Percentiles rank a stretch among this genome's conserved stretches.
phyloP scores from a whole-genome alignment of 2,888 invertebrate genomes.

The Oasisia sp. region DNA sequence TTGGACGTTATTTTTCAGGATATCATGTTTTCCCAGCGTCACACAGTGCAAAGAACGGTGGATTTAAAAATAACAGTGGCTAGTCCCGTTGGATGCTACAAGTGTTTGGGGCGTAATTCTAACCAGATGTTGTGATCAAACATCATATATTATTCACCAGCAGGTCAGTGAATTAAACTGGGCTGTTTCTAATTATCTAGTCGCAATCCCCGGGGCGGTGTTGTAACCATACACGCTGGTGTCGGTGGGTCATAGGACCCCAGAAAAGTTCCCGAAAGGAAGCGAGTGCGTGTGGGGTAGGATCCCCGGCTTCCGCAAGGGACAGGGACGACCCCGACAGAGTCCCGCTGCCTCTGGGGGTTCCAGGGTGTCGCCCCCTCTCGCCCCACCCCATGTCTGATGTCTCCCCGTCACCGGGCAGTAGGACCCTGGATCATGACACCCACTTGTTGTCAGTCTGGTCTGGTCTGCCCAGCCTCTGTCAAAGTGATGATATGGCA shows the following conservation, averaged over 20 bases:
- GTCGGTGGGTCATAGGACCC: background rate
- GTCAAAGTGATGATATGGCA: background rate
- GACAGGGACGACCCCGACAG: background rate
- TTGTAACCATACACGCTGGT: background rate
- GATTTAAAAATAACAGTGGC: slow-evolving; percentile 1
- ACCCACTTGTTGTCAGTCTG: background rate
- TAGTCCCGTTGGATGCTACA: background rate
- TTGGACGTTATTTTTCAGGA: no score
- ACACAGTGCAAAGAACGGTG: background rate
- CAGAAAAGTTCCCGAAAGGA: background rate
- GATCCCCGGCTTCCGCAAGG: background rate
- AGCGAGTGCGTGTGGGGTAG: background rate
- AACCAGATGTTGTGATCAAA: background rate
- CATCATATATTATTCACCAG: slow-evolving; percentile 2
- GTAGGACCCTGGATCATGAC: background rate
- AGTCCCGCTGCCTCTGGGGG: background rate
- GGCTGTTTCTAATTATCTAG: slow-evolving; percentile 11
- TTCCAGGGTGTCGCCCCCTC: background rate
- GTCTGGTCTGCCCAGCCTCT: background rate
- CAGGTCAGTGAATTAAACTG: slow-evolving; percentile 17
- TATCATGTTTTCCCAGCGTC: background rate
- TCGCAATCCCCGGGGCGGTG: background rate
- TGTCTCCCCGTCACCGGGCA: background rate
- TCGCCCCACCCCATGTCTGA: background rate
- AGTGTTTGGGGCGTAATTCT: background rate